Conservation (phyloP, 30 jellyfish, hydroid and myxozoan genomes). For the Haliclystus octoradiatus region DNA sequence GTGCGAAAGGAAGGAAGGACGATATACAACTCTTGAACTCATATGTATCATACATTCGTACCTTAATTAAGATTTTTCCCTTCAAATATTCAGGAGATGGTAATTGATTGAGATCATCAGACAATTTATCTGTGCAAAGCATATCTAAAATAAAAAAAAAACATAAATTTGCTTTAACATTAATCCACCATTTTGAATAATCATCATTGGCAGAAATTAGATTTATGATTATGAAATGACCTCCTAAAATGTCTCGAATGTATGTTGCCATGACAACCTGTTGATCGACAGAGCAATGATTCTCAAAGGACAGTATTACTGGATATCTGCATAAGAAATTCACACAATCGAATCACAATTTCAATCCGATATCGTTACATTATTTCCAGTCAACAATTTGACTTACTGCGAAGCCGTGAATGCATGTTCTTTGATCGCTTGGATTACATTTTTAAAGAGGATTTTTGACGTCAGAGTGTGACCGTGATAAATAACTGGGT, state of each 20-base stretch:
- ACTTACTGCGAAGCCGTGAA: conserved; percentile 58
- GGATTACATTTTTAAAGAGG: conserved; percentile 71
- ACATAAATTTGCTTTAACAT: neutral
- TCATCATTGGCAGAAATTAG: too few relatives aligned
- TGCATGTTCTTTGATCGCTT: conserved; percentile 41
- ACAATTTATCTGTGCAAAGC: conserved; percentile 33
- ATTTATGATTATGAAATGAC: too few relatives aligned
- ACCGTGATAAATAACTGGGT: conserved; percentile 85
- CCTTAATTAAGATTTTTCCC: conserved; percentile 65
- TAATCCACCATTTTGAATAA: neutral
- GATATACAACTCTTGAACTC: too few relatives aligned
- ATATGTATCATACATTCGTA: too few relatives aligned
- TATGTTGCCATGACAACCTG: conserved; percentile 82
- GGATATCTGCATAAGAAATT: conserved; percentile 56
- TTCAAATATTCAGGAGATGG: conserved; percentile 74
- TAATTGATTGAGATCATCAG: conserved; percentile 11
- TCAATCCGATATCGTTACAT: too few relatives aligned
- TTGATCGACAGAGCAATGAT: conserved; percentile 80
- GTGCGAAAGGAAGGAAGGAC: too few relatives aligned
- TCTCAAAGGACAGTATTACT: conserved; percentile 67
- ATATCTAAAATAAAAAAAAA: conserved; percentile 25
- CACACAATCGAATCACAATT: neutral
- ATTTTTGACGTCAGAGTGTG: conserved; percentile 82
- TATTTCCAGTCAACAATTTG: too few relatives aligned
- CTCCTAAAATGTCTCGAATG: conserved; percentile 57